These are phyloP conservation scores for Yponomeuta evonymella DNA, from an alignment of 2,888 invertebrate species.

Conservation along the genomic window DNA sequence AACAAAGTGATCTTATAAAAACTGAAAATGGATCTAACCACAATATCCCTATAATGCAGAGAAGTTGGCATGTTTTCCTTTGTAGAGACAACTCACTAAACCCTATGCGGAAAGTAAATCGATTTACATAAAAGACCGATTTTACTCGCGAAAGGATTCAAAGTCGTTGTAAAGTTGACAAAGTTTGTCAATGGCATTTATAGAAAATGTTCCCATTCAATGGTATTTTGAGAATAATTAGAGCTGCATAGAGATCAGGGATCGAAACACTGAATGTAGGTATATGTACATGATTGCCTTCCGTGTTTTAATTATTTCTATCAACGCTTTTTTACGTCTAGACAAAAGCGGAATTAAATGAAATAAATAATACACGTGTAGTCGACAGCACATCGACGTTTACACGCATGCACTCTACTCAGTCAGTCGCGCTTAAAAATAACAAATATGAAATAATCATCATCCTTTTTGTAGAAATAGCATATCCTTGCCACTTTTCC, in stretches of 20 bases:
- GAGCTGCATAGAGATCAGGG: not conserved
- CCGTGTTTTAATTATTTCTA: too few relatives aligned
- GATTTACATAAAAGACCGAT: not conserved
- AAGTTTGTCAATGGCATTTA: not conserved
- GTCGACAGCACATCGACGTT: too few relatives aligned
- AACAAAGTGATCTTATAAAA: too few relatives aligned
- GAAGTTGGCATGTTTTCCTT: constrained; percentile 56
- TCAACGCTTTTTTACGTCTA: too few relatives aligned
- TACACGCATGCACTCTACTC: too few relatives aligned
- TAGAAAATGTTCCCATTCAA: not conserved
- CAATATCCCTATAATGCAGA: not conserved
- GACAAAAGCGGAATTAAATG: too few relatives aligned
- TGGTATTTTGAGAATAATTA: not conserved
- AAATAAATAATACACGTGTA: too few relatives aligned
- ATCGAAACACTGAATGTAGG: too few relatives aligned
- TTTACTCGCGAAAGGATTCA: not conserved
- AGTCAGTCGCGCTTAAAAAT: too few relatives aligned
- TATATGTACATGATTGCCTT: too few relatives aligned
- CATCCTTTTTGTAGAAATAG: not conserved
- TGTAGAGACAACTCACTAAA: constrained; percentile 40
- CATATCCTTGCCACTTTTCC: not conserved
- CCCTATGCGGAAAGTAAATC: not conserved
- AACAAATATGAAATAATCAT: too few relatives aligned
- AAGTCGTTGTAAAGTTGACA: not conserved
- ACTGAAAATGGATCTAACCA: not conserved